These are phyloP conservation scores for Mystacornis crossleyi DNA, from an alignment of 2,113 vertebrate species.

Conservation along the genomic window DNA sequence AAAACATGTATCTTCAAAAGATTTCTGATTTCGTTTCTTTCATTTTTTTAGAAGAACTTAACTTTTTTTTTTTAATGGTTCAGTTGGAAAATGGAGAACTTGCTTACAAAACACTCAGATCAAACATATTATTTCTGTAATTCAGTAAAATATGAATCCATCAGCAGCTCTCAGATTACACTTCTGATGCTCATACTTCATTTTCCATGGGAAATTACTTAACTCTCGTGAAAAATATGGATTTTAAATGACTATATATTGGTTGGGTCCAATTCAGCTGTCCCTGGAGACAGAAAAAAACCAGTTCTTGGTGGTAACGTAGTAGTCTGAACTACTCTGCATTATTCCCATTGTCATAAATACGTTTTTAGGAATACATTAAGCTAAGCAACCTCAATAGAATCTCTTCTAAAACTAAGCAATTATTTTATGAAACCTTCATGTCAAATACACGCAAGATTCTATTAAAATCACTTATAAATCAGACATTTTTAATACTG, in stretches of 20 bases:
- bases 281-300: background rate
- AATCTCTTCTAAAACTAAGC: background rate
- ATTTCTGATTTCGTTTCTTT: background rate
- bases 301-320: background rate
- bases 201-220: background rate
- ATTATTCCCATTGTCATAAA: background rate
- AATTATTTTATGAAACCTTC: background rate
- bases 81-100: background rate
- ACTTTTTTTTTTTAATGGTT: background rate
- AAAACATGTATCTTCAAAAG: background rate
- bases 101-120: background rate
- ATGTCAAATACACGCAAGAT: background rate
- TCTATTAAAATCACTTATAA: background rate
- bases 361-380: background rate
- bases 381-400: background rate
- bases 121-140: background rate
- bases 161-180: background rate
- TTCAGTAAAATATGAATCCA: background rate
- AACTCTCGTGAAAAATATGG: background rate
- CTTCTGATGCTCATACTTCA: background rate
- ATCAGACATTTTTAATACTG: background rate
- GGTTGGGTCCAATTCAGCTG: background rate
- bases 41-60: background rate
- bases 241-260: background rate
- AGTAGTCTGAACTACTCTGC: background rate